Percentiles rank a stretch among this genome's conserved stretches.
phyloP scores from a whole-genome alignment of 2,113 vertebrate species.

The Nyctibius bracteatus region DNA sequence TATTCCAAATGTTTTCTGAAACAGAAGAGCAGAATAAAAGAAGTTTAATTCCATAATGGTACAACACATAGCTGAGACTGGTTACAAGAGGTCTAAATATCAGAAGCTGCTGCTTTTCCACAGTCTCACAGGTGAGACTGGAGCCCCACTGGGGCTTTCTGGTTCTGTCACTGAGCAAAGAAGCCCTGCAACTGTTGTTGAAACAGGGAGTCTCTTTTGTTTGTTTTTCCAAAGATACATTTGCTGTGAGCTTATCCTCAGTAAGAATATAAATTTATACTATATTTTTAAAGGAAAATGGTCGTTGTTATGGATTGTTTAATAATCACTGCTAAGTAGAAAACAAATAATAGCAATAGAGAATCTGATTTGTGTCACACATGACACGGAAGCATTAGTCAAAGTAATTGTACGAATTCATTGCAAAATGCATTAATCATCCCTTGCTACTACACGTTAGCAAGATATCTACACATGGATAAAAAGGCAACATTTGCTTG shows the following conservation, averaged over 20 bases:
- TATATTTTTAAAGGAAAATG: conserved; percentile 16
- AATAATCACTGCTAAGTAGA: conserved; percentile 53
- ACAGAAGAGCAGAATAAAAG: not conserved
- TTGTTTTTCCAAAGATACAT: not conserved
- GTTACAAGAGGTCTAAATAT: conserved; percentile 26
- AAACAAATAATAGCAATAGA: conserved; percentile 47
- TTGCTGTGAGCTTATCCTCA: not conserved
- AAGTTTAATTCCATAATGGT: not conserved
- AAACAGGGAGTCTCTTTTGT: not conserved
- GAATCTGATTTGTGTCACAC: not conserved
- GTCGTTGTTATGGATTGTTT: conserved; percentile 48
- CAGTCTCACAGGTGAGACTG: not conserved
- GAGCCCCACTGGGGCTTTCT: not conserved
- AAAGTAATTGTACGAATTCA: conserved; percentile 42
- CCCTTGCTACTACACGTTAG: conserved; percentile 2
- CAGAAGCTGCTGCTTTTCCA: not conserved
- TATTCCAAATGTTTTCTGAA: not conserved
- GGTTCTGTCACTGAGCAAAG: not conserved
- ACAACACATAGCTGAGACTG: not conserved
- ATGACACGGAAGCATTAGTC: conserved; percentile 9
- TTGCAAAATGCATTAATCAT: conserved; percentile 50
- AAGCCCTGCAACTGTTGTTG: not conserved
- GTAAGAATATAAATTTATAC: conserved; percentile 4
- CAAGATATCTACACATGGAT: not conserved
- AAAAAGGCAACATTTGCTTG: conserved; percentile 4